Evolutionary conservation across 30 jellyfish, hydroid and myxozoan species (phyloP).

Genomic region (Chrysaora quinquecirrha): DNA sequence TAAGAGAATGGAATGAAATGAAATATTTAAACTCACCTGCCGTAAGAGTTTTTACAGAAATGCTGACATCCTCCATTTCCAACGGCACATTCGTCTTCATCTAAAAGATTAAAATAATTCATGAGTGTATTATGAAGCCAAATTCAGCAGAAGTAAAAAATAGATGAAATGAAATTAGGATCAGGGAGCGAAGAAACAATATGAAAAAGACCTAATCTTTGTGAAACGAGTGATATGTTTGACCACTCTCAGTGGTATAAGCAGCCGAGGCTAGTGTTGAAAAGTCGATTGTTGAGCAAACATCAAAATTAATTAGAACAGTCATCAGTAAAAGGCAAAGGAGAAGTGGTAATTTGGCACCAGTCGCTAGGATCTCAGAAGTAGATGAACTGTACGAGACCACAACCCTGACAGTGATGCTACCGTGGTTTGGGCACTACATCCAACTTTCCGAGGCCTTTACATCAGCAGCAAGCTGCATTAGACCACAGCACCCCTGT

Average conservation of each 20-base stretch:
- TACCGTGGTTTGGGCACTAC: too few relatives aligned
- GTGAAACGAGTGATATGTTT: too few relatives aligned
- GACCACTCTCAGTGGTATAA: neutral
- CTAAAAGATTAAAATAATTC: neutral
- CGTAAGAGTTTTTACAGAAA: constrained; percentile 8
- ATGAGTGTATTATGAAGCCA: neutral
- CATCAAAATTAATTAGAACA: too few relatives aligned
- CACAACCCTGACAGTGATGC: too few relatives aligned
- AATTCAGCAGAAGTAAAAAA: neutral
- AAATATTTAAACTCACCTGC: constrained; percentile 2
- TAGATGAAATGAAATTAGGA: neutral
- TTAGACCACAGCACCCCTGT: neutral
- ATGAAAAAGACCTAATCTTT: neutral
- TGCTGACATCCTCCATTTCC: constrained; percentile 39
- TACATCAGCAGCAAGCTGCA: neutral
- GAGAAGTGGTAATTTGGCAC: too few relatives aligned
- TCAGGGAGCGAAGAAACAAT: neutral
- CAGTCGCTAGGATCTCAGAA: too few relatives aligned
- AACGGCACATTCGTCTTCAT: constrained; percentile 17
- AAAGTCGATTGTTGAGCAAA: neutral
- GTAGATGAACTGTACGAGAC: too few relatives aligned
- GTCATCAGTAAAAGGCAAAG: too few relatives aligned
- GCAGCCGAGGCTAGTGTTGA: neutral
- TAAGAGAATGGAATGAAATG: neutral
- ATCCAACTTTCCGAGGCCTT: neutral